Percentiles rank a stretch among this genome's conserved stretches.
Evolutionary conservation across 2,888 invertebrate genomes (phyloP).

Genomic region (Platerodrilus igneus): DNA sequence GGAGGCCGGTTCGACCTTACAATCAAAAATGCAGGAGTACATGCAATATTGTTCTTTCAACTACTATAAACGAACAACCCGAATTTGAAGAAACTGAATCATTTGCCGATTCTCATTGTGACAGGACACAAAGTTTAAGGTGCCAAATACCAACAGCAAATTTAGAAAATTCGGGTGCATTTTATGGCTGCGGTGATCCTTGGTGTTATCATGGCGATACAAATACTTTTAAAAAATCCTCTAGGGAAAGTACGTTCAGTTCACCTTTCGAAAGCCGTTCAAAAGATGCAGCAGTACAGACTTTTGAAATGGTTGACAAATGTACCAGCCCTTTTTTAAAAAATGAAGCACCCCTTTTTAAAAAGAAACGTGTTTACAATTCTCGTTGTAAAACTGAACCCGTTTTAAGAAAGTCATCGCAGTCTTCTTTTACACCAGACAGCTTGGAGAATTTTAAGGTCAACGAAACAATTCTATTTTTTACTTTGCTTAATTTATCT

Average conservation of each 20-base stretch:
- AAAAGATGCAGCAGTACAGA: conserved; percentile 54
- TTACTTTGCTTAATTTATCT: neutral
- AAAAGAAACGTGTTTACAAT: conserved; percentile 28
- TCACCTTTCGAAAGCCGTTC: conserved; percentile 23
- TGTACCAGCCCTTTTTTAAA: conserved; percentile 43
- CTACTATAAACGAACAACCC: conserved; percentile 46
- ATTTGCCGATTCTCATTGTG: conserved; percentile 31
- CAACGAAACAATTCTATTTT: neutral
- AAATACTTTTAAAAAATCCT: conserved; percentile 33
- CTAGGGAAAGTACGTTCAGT: conserved; percentile 40
- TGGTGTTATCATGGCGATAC: conserved; percentile 47
- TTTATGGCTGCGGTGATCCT: conserved; percentile 47
- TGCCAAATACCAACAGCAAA: conserved; percentile 45
- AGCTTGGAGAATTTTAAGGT: conserved; percentile 41
- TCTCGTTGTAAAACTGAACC: conserved; percentile 37
- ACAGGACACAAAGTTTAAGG: conserved; percentile 46
- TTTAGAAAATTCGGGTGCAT: conserved; percentile 31
- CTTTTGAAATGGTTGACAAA: conserved; percentile 48
- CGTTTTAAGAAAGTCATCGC: conserved; percentile 32
- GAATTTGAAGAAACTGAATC: conserved; percentile 35
- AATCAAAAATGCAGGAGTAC: conserved; percentile 60
- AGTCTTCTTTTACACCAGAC: conserved; percentile 40
- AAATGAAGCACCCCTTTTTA: conserved; percentile 22
- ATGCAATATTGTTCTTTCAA: conserved; percentile 62
- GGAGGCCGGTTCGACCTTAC: conserved; percentile 41